These are phyloP conservation scores for Aphidoletes aphidimyza DNA, from an alignment of 2,888 invertebrate genomes.

Conservation along the genomic window DNA sequence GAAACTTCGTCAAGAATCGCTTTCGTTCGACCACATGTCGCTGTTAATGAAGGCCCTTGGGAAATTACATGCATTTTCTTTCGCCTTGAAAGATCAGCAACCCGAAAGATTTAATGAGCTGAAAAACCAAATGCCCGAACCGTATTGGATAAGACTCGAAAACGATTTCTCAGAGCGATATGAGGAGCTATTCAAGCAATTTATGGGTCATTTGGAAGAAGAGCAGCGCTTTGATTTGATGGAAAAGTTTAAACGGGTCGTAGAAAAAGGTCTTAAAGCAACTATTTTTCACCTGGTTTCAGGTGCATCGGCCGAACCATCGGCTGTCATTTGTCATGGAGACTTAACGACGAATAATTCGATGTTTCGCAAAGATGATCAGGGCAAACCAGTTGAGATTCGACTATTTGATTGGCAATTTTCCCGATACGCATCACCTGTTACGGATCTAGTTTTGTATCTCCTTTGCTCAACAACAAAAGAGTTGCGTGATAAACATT, in stretches of 20 bases:
- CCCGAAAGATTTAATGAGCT: conserved; percentile 54
- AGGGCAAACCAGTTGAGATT: conserved; percentile 59
- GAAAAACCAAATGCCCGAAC: background rate
- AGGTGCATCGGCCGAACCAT: conserved; percentile 60
- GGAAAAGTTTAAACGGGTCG: background rate
- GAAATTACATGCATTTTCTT: conserved; percentile 68
- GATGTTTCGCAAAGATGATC: conserved; percentile 61
- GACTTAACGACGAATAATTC: conserved; percentile 65
- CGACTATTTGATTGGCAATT: conserved; percentile 64
- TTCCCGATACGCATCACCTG: conserved; percentile 62
- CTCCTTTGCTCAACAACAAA: conserved; percentile 63
- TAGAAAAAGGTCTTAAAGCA: conserved; percentile 58
- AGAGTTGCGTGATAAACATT: conserved; percentile 61
- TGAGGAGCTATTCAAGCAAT: background rate
- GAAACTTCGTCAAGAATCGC: conserved; percentile 63
- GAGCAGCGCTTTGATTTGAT: background rate
- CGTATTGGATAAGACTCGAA: background rate
- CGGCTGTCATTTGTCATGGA: conserved; percentile 63
- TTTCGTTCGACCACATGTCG: conserved; percentile 65
- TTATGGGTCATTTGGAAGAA: background rate
- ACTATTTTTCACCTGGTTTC: conserved; percentile 55
- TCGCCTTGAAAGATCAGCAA: conserved; percentile 63
- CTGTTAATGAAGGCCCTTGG: conserved; percentile 66
- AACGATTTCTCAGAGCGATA: background rate
- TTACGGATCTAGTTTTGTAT: conserved; percentile 63